A percentile compares a stretch with the other conserved stretches of the same genome.
Conservation (phyloP, 2,113 vertebrate genomes). For the Halichoeres trimaculatus region DNA sequence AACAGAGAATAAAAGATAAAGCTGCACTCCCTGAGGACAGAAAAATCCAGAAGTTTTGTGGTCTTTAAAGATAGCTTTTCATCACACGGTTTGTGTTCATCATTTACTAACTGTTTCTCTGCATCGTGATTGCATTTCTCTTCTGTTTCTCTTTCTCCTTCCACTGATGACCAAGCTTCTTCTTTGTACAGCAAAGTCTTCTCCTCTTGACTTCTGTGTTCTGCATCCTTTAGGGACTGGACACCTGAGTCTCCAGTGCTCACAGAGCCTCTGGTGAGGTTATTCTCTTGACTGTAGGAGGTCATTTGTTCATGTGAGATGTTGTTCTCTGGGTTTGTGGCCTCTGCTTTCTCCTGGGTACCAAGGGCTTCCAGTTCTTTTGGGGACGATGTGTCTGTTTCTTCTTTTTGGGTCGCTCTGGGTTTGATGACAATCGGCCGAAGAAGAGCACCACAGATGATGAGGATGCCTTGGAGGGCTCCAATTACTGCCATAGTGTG, state of each 20-base stretch:
- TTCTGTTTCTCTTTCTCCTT: constrained; percentile 3
- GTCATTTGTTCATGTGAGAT: constrained; percentile 65
- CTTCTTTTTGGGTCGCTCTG: neutral
- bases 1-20: constrained; percentile 95
- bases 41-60: constrained; percentile 88
- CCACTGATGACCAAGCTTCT: neutral
- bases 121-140: neutral
- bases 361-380: constrained; percentile 50
- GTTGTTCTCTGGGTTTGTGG: neutral
- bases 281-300: constrained; percentile 84
- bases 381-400: constrained; percentile 39
- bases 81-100: neutral
- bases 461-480: constrained; percentile 87
- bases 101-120: constrained; percentile 10
- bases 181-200: constrained; percentile 64
- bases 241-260: constrained; percentile 89
- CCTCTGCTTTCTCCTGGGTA: constrained; percentile 13
- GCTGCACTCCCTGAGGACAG: constrained; percentile 88
- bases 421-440: constrained; percentile 87
- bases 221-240: constrained; percentile 82
- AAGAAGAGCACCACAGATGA: constrained; percentile 89
- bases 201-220: constrained; percentile 33
- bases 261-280: constrained; percentile 86
- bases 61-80: neutral
- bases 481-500: constrained; percentile 89